Evolutionary conservation across 2,113 vertebrate species (phyloP).

Genomic region (Hucho hucho): DNA sequence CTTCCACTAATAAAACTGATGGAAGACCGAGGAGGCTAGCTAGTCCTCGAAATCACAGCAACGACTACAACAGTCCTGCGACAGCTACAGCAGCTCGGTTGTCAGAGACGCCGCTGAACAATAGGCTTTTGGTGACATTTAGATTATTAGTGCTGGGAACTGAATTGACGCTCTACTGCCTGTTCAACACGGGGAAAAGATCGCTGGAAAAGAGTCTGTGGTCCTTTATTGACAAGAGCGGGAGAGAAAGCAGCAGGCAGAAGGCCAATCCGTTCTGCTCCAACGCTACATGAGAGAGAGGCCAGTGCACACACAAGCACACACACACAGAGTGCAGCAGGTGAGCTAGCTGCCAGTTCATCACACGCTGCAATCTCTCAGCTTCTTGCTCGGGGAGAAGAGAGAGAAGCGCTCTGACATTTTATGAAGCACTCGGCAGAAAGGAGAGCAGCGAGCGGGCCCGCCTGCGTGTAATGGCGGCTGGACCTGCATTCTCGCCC

Average conservation of each 20-base stretch:
- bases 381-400: slow-evolving; percentile 79
- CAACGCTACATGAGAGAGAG: slow-evolving; percentile 69
- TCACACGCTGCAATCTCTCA: slow-evolving; percentile 77
- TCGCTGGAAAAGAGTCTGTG: slow-evolving; percentile 63
- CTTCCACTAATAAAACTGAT: too few species aligned
- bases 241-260: slow-evolving; percentile 68
- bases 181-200: slow-evolving; percentile 57
- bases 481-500: slow-evolving; percentile 72
- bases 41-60: too few species aligned
- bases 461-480: slow-evolving; percentile 74
- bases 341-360: slow-evolving; percentile 79
- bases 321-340: slow-evolving; percentile 68
- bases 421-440: slow-evolving; percentile 78
- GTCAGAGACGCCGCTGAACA: too few species aligned
- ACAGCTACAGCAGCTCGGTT: too few species aligned
- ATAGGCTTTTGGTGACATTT: too few species aligned
- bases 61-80: too few species aligned
- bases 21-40: too few species aligned
- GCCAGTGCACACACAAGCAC: neutral
- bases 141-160: too few species aligned
- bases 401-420: slow-evolving; percentile 71
- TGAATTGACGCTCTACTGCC: neutral
- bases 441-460: slow-evolving; percentile 52
- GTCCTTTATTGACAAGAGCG: slow-evolving; percentile 72
- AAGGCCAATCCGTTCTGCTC: slow-evolving; percentile 73